A percentile compares a stretch with the other conserved stretches of the same genome.
Conservation (phyloP, 2,113 vertebrate genomes). For the Rhea americana region DNA sequence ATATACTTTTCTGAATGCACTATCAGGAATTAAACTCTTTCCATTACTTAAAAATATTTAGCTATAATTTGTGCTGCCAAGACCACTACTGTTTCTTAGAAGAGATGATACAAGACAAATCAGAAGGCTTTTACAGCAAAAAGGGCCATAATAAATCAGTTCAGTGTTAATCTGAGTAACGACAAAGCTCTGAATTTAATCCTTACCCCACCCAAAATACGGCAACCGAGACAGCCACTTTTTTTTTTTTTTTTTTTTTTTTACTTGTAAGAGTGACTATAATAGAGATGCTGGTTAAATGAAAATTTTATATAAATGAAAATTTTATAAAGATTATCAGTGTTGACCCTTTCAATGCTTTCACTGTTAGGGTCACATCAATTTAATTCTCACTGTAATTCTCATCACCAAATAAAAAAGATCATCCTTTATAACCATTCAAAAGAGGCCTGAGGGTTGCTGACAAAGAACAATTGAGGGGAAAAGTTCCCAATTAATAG, state of each 20-base stretch:
- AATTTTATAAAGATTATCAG: conserved; percentile 8
- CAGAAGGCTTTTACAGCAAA: background rate
- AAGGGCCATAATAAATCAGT: background rate
- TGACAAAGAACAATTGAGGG: conserved; percentile 14
- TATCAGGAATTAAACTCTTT: background rate
- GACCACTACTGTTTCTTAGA: background rate
- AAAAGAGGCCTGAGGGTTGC: background rate
- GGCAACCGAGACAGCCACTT: background rate
- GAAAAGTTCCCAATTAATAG: conserved; percentile 41
- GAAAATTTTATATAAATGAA: conserved; percentile 29
- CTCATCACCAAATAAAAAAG: conserved; percentile 26
- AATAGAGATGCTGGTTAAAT: background rate
- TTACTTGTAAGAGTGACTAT: background rate
- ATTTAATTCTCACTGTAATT: background rate
- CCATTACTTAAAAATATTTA: conserved; percentile 23
- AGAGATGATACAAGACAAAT: background rate
- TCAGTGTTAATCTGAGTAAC: background rate
- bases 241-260: background rate
- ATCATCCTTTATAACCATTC: background rate
- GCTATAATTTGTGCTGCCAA: background rate
- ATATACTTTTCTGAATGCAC: background rate
- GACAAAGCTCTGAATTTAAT: background rate
- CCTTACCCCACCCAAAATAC: background rate
- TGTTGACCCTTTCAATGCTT: conserved; percentile 10
- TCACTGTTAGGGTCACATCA: background rate